phyloP scores from a whole-genome alignment of 2,113 vertebrate genomes.

The Acrocephalus arundinaceus region DNA sequence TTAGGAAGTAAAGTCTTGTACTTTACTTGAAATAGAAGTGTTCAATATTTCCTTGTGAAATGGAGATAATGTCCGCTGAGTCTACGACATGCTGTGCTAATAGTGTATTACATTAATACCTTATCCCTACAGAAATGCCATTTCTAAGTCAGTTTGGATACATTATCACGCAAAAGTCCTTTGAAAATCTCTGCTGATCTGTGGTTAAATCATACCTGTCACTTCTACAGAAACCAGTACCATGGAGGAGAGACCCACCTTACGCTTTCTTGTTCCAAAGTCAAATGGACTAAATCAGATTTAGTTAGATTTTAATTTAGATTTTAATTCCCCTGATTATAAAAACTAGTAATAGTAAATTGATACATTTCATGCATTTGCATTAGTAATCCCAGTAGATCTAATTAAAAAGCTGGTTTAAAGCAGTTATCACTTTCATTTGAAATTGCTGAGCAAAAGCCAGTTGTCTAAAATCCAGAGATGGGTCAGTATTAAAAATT shows the following conservation, averaged over 20 bases:
- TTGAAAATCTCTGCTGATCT: not conserved
- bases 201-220: not conserved
- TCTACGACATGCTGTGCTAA: not conserved
- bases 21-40: not conserved
- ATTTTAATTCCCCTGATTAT: not conserved
- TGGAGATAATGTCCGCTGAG: not conserved
- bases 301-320: too few species aligned
- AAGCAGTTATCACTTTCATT: not conserved
- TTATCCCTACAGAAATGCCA: not conserved
- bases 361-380: not conserved
- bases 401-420: not conserved
- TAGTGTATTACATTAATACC: not conserved
- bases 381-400: not conserved
- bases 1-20: not conserved
- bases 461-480: not conserved
- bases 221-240: not conserved
- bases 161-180: not conserved
- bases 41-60: not conserved
- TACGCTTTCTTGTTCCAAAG: not conserved
- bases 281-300: not conserved
- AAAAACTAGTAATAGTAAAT: not conserved
- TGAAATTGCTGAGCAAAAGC: not conserved
- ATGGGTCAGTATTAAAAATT: not conserved
- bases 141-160: not conserved
- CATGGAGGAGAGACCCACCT: not conserved